Conservation (phyloP, 1,140 invertebrate species). For the Apocrypta bakeri region DNA sequence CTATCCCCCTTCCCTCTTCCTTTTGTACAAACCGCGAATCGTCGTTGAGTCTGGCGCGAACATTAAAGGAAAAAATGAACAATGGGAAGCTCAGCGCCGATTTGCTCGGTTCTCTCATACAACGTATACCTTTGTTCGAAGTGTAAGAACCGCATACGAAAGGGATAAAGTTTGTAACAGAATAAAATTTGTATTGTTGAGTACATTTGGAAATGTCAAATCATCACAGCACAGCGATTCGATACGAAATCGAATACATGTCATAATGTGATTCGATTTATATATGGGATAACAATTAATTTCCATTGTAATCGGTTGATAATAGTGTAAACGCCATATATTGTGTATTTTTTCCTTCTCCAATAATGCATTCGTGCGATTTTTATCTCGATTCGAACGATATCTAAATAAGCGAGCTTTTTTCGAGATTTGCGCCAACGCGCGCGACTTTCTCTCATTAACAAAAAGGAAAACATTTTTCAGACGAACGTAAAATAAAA, state of each 20-base stretch:
- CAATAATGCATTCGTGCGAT: conserved; percentile 7
- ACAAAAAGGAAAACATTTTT: conserved; percentile 10
- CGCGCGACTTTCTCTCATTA: conserved; percentile 17
- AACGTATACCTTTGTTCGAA: background rate
- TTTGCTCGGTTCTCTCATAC: background rate
- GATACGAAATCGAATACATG: background rate
- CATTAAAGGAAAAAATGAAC: no score
- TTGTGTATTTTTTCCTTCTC: conserved; percentile 10
- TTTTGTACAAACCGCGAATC: background rate
- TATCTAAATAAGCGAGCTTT: conserved; percentile 41
- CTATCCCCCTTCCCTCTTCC: background rate
- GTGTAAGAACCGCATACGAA: background rate
- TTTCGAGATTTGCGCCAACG: conserved; percentile 1
- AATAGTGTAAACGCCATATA: background rate
- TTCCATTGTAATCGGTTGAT: conserved; percentile 7
- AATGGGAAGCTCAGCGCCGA: background rate
- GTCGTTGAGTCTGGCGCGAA: background rate
- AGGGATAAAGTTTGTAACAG: background rate
- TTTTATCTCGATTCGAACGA: conserved; percentile 26
- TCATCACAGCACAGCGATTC: background rate
- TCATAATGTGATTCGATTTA: background rate
- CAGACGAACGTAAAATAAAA: conserved; percentile 1
- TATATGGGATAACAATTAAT: background rate
- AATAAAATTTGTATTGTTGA: background rate
- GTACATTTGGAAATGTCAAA: conserved; percentile 21